Evolutionary conservation across 2,797 vertebrate species (phyloP), one percentile per base, ranked within the genome.

Genomic region (Ataeniobius toweri): DNA sequence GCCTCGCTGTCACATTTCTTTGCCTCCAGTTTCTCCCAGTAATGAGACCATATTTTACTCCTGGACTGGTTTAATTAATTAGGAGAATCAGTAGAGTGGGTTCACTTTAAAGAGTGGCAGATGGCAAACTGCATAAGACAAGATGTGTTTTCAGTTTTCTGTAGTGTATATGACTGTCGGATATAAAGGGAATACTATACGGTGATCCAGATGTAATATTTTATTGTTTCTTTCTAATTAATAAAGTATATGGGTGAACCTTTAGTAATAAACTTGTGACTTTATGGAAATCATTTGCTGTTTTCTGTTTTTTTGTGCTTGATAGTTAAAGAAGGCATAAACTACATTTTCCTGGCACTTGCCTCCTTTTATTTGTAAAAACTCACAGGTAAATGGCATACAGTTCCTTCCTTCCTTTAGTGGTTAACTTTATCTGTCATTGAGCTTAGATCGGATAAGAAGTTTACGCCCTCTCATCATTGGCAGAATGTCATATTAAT

Each of bases 181-280:
- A 80, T 85, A 83, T 90, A 94, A 94, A 92, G 92, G 92, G 93
- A 94, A 93, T 85, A 88, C 76, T 89, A 87, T 91, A 86, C 65
- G 73, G 69, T 77, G 82, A 90, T 92, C 76, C 83, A 82, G 90
- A 92, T 95, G 94, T 94, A 93, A 93, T 91, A 85, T 93, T 92
- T 93, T 84, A 88, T 88, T 92, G 89, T 83, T 86, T 59, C 85
- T 91, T 84, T 78, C 79, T 84, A 86, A 88, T 91, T 89, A 87
- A 91, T 91, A 89, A 91, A 87, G 82, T 92, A 85, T 86, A 90
- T 84, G 89, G 77, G 56, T 85, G 73, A 83, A 83, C n/a, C 46
- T 81, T 84, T 74, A 82, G 77, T 83, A 90, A 92, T 90, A 93
- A 92, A 91, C 76, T 41, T 75, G 3, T 70, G 78, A 61, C 78